Conservation (phyloP, 2,113 vertebrate genomes). For the Psophia crepitans region DNA sequence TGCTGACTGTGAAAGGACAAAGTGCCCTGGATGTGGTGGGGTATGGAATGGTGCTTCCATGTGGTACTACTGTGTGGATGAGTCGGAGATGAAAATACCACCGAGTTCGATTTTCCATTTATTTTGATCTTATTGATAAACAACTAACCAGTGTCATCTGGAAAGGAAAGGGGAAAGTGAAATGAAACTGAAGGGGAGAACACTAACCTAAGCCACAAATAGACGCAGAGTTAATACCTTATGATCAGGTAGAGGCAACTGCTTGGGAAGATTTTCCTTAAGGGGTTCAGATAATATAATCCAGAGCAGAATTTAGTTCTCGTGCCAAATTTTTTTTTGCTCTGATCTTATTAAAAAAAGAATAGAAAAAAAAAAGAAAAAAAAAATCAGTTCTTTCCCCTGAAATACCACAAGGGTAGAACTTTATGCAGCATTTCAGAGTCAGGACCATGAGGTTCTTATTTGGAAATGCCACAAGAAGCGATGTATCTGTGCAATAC, state of each 20-base stretch:
- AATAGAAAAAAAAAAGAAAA: background rate
- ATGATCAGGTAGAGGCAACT: background rate
- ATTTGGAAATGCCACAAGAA: constrained; percentile 54
- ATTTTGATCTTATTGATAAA: background rate
- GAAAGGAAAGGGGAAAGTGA: background rate
- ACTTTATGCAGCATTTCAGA: background rate
- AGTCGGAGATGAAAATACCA: background rate
- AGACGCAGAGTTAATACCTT: background rate
- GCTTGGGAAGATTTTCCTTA: background rate
- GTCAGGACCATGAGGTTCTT: constrained; percentile 54
- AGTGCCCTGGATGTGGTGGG: background rate
- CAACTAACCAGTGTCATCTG: background rate
- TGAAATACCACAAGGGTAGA: background rate
- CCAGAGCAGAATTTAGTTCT: background rate
- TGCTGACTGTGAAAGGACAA: background rate
- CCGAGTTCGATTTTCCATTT: background rate
- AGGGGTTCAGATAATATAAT: background rate
- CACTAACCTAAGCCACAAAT: background rate
- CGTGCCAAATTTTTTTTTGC: background rate
- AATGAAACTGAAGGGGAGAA: background rate
- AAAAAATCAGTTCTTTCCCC: background rate
- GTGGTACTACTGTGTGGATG: background rate
- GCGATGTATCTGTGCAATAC: background rate
- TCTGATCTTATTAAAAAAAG: background rate
- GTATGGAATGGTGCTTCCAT: accelerated